Evolutionary conservation across 2,888 invertebrate genomes (phyloP), one percentile per base, ranked within the genome.

Genomic region (Campaea margaritaria): DNA sequence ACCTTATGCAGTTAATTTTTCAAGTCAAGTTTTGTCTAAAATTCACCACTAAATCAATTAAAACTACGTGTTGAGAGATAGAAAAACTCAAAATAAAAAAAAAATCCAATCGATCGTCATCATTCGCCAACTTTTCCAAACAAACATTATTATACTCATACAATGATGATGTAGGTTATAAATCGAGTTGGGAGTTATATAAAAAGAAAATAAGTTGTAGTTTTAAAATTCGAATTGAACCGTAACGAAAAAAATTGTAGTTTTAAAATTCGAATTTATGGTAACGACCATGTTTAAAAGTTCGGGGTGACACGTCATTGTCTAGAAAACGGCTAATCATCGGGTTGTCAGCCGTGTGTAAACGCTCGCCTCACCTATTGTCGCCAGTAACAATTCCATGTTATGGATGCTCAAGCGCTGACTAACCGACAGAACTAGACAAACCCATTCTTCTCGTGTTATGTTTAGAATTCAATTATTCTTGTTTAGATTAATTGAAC

Each of bases 341-440:
- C 76, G 68, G 70, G 75, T 75, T 79, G 78, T 77, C 75, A 72
- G 67, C 62, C 68, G 46, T 76, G 78, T 84, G 80, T 86, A 85
- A 83, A 83, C 83, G 83, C 68, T 69, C 77, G 75, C 73, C 77
- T 81, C 73, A 71, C 74, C 79, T 78, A 88, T 87, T 89, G 88
- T 87, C 75, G 65, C 64, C 62, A 65, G 62, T 72, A 86, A 90
- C 89, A 90, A 91, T 89, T 72, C 77, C 72, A 65, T 90, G 88
- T 89, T 90, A 79, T 86, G 85, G 81, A 87, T 89, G 83, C 85
- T 75, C 80, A 73, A 65, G 60, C 73, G 78, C 77, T 88, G 87
- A 89, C 78, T 86, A 82, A 81, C 70, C 58, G 55, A 65, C 63
- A 63, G 70, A 66, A 73, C 69, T 70, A 72, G 68, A 67, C 70